Evolutionary conservation across 2,797 vertebrate genomes (phyloP).

Genomic region (Thalassophryne amazonica): DNA sequence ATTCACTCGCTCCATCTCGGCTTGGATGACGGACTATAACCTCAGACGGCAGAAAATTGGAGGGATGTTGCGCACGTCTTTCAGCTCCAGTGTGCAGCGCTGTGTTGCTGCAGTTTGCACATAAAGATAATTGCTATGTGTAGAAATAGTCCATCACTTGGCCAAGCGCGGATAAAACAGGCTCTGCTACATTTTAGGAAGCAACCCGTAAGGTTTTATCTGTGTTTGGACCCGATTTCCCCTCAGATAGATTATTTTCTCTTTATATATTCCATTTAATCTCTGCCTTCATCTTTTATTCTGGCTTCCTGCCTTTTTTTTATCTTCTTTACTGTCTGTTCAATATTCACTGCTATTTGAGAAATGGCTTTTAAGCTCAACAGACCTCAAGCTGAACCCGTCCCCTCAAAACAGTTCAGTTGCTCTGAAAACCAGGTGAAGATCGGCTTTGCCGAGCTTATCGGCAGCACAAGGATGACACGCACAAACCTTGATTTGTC

Average conservation of each 20-base stretch:
- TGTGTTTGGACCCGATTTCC: conserved; percentile 31
- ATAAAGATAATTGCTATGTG: conserved; percentile 21
- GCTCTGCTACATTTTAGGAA: conserved; percentile 26
- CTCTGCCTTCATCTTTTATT: conserved; percentile 16
- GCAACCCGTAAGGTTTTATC: conserved; percentile 20
- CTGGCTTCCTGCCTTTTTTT: conserved; percentile 1
- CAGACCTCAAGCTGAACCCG: conserved; percentile 44
- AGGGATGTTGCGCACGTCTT: conserved; percentile 3
- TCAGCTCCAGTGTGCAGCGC: background rate
- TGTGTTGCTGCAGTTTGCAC: background rate
- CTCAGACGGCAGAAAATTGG: conserved; percentile 30
- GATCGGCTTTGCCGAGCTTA: conserved; percentile 56
- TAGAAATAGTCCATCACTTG: conserved; percentile 10
- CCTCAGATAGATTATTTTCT: conserved; percentile 39
- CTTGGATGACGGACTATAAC: conserved; percentile 5
- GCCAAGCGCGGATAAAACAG: conserved; percentile 12
- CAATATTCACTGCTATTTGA: conserved; percentile 34
- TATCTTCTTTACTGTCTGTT: conserved; percentile 18
- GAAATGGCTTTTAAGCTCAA: conserved; percentile 29
- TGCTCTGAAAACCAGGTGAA: conserved; percentile 57
- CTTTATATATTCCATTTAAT: conserved; percentile 28
- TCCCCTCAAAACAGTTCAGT: conserved; percentile 21
- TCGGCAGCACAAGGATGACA: conserved; percentile 61
- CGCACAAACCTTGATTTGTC: too few species aligned
- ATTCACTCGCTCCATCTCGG: conserved; percentile 25